Evolutionary conservation across 2,888 invertebrate genomes (phyloP), one percentile per base, ranked within the genome.

Genomic region (Lepidochitona cinerea): DNA sequence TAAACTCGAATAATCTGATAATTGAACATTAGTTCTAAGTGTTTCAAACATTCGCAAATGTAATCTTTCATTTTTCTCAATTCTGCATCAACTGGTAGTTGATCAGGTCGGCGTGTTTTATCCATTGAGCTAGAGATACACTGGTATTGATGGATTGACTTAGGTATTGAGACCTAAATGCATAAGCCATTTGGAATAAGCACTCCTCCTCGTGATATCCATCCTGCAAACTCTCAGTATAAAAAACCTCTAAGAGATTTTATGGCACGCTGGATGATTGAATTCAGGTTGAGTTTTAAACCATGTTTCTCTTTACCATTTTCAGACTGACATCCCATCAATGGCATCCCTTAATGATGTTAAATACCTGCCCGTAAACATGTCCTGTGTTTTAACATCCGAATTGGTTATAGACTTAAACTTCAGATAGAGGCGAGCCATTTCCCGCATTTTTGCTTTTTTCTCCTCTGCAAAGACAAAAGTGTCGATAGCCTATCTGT

Each of bases 371-470:
- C 70, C 23, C 4, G 52, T 49, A 32, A 69, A 69, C 70, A 69
- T 69, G 53, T 69, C 70, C 32, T 69, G 53, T 37, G 68, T 37
- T 9, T 12, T 68, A 6, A 68, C 68, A 12, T 36, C 26, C 6
- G 7, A 9, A 23, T 36, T 14, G 12, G 23, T 37, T 26, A 68
- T 12, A 37, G 7, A 7, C 23, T 33, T n/a, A 37, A 68, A 73
- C 37, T 14, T 36, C 1, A 71, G 26, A 37, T 49, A 76, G 12
- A 76, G 65, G 18, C 76, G 54, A 36, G 71, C 68, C 29, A 76
- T 35, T 37, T 73, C 73, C 26, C 76, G 53, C 76, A 74, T 76
- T 32, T 67, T 76, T 74, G 41, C 74, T 71, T 1, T 18, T 53
- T 35, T 73, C 73, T 23, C 29, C 29, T 65, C 65, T 26, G 59